Evolutionary conservation across 2,888 invertebrate species (phyloP), one percentile per base, ranked within the genome.

Genomic region (Agrotis segetum): DNA sequence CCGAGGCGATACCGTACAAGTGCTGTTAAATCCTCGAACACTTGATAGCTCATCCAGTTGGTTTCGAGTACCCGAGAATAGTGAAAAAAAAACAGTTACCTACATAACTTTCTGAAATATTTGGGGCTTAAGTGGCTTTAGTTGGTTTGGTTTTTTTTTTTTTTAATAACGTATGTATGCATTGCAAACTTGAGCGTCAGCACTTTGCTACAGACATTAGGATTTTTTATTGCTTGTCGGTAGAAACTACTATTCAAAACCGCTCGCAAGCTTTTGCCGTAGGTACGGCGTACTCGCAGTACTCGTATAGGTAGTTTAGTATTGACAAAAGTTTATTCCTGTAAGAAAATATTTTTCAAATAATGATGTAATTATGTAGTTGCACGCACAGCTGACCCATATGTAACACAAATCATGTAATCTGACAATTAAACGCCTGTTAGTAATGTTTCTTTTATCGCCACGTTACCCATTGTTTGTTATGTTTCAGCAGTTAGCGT

Each of bases 381-480:
- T 46, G 61, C 61, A 66, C 50, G 47, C 34, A 59, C 67, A 68
- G 29, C 49, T 59, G 50, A 16, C 40, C 55, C 13, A 60, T 50
- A 21, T 21, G 29, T 49, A 21, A 19, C 40, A 76, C 59, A 68
- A 67, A 70, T 79, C 55, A 71, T 66, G 19, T 67, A 68, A 80
- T 79, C 47, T 63, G 65, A 40, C 62, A 79, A 81, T 83, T 80
- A 68, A 59, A 66, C 71, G 81, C 62, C 3, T 34, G 47, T 82
- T 59, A 68, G 11, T 60, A 73, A 50, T 73, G 74, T 78, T 79
- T 67, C 44, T 66, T 58, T 68, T 68, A 79, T 66, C 79, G 79
- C 64, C 44, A 19, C 62, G 46, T 82, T 62, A 66, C 58, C 64
- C 59, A 64, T 62, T 77, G 78, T 79, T 79, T 77, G 78, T 79